Base-by-base conservation (phyloP, 2,797 vertebrate species). In the Gorsachius magnificus region DNA sequence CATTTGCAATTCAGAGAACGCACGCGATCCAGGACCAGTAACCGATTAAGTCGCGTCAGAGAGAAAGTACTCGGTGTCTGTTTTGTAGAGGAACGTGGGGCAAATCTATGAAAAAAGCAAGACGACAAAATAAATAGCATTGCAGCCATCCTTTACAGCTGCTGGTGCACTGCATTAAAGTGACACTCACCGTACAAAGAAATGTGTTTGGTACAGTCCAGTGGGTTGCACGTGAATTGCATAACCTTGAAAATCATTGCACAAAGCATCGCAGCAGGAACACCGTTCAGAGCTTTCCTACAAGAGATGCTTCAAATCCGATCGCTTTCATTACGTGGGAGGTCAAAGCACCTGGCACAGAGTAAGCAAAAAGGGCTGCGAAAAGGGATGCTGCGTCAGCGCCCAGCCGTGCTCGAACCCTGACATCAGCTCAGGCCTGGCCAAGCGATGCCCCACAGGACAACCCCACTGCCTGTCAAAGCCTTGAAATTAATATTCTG, bases 211-310 rank as follows among this genome's bases (percentile, higher is more conserved):
- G 91, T 88, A 85, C 76, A 88, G 87, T 92, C 93, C 93, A 92
- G 93, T 72, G 91, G 79, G 65, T 91, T 83, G 76, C 89, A 87
- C 83, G 53, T 74, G 81, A 97, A 94, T 93, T 87, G 86, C 92
- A 77, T 87, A 93, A 94, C 83, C 94, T 89, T 93, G 92, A 93
- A 93, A 96, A 91, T 63, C 82, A 84, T 65, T 43, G 91, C 92
- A 95, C 68, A 94, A 92, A 96, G 81, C 90, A 74, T 61, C 26
- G 3, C 94, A 85, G 90, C 75, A 53, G 87, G 92, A 95, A 64
- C 68, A 64, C 68, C 84, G 75, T 53, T 83, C 78, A 90, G 90
- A 89, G 75, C 68, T 87, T 89, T 94, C 85, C 89, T 87, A 50
- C 0, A 0, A 66, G 68, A 92, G 81, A 83, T 29, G 79, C 71